These are phyloP conservation scores for Caerostris extrusa DNA, from an alignment of 1,140 invertebrate genomes.

Conservation along the genomic window DNA sequence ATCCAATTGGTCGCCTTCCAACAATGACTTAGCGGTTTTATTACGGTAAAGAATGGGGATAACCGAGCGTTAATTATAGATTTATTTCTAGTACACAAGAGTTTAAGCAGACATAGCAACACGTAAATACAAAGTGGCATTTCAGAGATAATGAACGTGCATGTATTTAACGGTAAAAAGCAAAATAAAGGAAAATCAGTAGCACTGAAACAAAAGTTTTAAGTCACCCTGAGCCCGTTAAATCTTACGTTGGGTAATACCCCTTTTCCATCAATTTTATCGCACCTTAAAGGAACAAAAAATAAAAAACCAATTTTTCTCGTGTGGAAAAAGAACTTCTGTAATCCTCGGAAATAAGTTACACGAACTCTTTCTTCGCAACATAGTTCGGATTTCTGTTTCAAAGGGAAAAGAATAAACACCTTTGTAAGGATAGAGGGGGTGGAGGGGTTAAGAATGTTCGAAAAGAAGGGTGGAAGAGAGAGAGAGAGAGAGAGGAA, in stretches of 20 bases:
- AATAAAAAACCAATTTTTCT: slow-evolving; percentile 44
- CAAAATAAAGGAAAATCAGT: neutral
- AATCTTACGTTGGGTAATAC: neutral
- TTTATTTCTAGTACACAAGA: neutral
- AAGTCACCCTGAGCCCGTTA: neutral
- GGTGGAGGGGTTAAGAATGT: neutral
- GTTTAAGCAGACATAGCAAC: neutral
- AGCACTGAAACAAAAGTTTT: neutral
- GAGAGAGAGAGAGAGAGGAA: neutral
- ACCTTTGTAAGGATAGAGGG: neutral
- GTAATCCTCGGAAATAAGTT: slow-evolving; percentile 63
- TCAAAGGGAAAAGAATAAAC: slow-evolving; percentile 45
- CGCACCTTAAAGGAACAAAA: slow-evolving; percentile 5
- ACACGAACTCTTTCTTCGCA: slow-evolving; percentile 25
- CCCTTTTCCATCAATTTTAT: slow-evolving; percentile 30
- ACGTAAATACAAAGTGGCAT: neutral
- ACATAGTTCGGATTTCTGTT: slow-evolving; percentile 54
- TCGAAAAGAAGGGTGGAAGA: neutral
- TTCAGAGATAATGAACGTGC: neutral
- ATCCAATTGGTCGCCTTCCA: neutral
- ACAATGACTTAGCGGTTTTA: neutral
- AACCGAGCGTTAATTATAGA: neutral
- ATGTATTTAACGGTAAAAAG: neutral
- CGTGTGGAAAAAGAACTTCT: neutral
- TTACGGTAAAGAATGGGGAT: neutral